phyloP scores from a whole-genome alignment of 2,113 vertebrate genomes.

The Chrysemys picta region DNA sequence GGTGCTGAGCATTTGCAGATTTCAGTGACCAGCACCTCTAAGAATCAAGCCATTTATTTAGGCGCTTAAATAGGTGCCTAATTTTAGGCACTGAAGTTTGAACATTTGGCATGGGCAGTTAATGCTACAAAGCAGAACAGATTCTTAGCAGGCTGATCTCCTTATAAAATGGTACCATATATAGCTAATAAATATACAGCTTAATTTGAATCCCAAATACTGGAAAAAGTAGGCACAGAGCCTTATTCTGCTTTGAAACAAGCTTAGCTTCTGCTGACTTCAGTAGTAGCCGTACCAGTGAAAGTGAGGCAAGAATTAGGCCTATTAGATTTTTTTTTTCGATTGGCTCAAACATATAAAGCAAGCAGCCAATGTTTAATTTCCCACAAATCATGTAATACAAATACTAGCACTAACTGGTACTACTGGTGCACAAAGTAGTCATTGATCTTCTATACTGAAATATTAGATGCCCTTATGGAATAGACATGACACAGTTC shows the following conservation, averaged over 20 bases:
- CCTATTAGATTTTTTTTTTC: neutral
- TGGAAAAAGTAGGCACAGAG: accelerated
- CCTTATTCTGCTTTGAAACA: neutral
- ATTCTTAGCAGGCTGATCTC: neutral
- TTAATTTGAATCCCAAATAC: neutral
- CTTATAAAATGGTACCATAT: neutral
- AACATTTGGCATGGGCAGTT: neutral
- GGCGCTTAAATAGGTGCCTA: neutral
- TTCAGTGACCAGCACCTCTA: slow-evolving; percentile 10
- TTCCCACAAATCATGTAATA: neutral
- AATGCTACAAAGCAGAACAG: neutral
- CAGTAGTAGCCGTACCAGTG: accelerated
- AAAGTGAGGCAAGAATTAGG: accelerated
- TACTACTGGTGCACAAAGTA: neutral
- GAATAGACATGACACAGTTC: neutral
- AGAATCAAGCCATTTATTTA: neutral
- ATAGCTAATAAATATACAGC: accelerated
- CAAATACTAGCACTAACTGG: neutral
- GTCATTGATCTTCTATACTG: neutral
- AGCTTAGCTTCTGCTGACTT: neutral
- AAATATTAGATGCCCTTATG: neutral
- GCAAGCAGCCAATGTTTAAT: neutral
- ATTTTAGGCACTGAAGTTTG: neutral
- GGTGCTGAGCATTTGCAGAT: neutral
- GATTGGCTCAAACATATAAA: too few species aligned